Evolutionary conservation across 1,140 invertebrate genomes (phyloP).

Genomic region (Drosophila pseudoananassae): DNA sequence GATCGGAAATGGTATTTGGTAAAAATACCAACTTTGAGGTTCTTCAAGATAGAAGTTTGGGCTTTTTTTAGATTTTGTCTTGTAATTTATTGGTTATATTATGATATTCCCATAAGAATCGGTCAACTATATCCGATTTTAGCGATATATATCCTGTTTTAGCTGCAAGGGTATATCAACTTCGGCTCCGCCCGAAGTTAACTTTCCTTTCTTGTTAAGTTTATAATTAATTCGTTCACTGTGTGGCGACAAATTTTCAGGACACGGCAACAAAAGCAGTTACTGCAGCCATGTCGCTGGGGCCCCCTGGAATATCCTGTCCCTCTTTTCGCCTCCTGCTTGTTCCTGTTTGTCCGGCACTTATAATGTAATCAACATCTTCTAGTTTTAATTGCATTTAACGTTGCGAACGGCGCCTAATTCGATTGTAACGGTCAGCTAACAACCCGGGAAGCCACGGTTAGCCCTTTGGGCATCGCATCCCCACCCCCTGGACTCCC

Average conservation of each 20-base stretch:
- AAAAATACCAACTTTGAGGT: no score
- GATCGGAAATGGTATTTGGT: no score
- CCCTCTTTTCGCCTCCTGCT: conserved; percentile 6
- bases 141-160: no score
- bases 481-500: neutral
- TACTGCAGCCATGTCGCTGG: conserved; percentile 6
- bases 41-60: no score
- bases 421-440: conserved; percentile 79
- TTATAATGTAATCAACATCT: conserved; percentile 81
- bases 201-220: no score
- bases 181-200: no score
- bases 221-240: conserved; percentile 12
- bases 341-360: conserved; percentile 63
- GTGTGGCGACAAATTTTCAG: conserved; percentile 34
- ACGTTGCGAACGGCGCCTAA: conserved; percentile 75
- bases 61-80: no score
- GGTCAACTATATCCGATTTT: no score
- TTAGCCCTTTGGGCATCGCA: conserved; percentile 15
- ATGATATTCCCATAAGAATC: no score
- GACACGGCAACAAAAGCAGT: conserved; percentile 29
- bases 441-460: conserved; percentile 32
- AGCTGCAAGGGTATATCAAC: no score
- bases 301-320: conserved; percentile 47
- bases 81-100: no score
- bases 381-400: conserved; percentile 81